Evolutionary conservation across 2,888 invertebrate species (phyloP).

Genomic region (Trichacis sp.): DNA sequence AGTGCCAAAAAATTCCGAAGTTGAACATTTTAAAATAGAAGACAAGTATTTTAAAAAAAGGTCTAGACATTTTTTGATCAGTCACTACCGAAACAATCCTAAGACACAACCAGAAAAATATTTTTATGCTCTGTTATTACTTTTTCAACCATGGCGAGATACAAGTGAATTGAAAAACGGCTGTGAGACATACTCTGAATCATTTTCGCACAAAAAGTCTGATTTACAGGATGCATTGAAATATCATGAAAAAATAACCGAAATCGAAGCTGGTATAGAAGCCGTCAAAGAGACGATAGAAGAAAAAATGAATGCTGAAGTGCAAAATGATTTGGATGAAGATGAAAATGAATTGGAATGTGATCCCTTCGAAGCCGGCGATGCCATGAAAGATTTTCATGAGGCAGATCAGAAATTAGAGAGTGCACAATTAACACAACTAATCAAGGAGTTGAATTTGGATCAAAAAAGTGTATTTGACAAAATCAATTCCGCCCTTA

Average conservation of each 20-base stretch:
- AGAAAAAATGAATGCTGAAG: slow-evolving; percentile 8
- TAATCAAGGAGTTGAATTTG: slow-evolving; percentile 46
- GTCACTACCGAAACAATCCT: slow-evolving; percentile 43
- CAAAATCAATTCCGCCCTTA: slow-evolving; percentile 34
- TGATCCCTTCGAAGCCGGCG: slow-evolving; percentile 27
- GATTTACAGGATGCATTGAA: slow-evolving; percentile 23
- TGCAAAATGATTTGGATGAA: neutral
- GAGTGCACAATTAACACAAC: slow-evolving; percentile 20
- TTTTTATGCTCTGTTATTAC: slow-evolving; percentile 31
- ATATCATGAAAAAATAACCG: slow-evolving; percentile 13
- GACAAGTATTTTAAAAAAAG: slow-evolving; percentile 34
- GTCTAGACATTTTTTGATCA: slow-evolving; percentile 47
- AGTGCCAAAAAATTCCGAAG: slow-evolving; percentile 5
- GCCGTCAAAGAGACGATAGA: neutral
- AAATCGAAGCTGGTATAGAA: neutral
- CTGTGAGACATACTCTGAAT: slow-evolving; percentile 29
- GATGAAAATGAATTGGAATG: slow-evolving; percentile 12
- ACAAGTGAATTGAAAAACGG: slow-evolving; percentile 23
- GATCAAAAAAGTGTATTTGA: slow-evolving; percentile 52
- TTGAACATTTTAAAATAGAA: slow-evolving; percentile 10
- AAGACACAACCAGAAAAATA: slow-evolving; percentile 31
- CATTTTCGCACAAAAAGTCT: slow-evolving; percentile 34
- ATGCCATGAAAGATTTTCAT: slow-evolving; percentile 46
- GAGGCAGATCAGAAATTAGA: slow-evolving; percentile 24
- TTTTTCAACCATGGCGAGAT: slow-evolving; percentile 41